Conservation (phyloP, 2,888 invertebrate species). For the Hyles lineata region DNA sequence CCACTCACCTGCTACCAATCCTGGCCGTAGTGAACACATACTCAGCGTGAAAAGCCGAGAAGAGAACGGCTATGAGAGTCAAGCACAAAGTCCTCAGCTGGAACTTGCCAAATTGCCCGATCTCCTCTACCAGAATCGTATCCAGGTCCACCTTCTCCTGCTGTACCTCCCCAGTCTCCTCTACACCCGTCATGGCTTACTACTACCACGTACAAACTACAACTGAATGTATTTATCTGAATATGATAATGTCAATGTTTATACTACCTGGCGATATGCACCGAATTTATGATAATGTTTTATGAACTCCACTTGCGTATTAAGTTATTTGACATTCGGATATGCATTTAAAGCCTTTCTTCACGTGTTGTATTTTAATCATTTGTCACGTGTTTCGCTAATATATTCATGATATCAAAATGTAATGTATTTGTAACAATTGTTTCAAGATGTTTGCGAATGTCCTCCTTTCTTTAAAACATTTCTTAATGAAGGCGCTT, state of each 20-base stretch:
- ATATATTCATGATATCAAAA: too few relatives aligned
- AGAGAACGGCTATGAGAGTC: conserved; percentile 56
- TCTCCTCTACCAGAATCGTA: conserved; percentile 64
- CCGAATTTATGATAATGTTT: background rate
- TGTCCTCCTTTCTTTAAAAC: too few relatives aligned
- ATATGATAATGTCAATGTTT: background rate
- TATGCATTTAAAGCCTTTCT: too few relatives aligned
- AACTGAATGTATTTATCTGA: background rate
- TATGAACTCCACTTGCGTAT: background rate
- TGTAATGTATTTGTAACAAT: too few relatives aligned
- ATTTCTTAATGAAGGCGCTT: too few relatives aligned
- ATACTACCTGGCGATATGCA: background rate
- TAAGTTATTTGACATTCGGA: too few relatives aligned
- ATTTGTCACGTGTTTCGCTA: too few relatives aligned
- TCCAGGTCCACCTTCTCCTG: conserved; percentile 61
- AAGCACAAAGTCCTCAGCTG: conserved; percentile 59
- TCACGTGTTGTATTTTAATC: too few relatives aligned
- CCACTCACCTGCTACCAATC: conserved; percentile 65
- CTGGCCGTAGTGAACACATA: conserved; percentile 73
- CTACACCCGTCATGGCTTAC: conserved; percentile 2
- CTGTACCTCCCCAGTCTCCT: background rate
- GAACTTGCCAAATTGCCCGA: conserved; percentile 71
- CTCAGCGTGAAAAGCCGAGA: conserved; percentile 64
- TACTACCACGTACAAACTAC: background rate
- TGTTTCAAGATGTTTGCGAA: too few relatives aligned